phyloP scores from a whole-genome alignment of 2,113 vertebrate genomes.

The Pseudopipra pipra region DNA sequence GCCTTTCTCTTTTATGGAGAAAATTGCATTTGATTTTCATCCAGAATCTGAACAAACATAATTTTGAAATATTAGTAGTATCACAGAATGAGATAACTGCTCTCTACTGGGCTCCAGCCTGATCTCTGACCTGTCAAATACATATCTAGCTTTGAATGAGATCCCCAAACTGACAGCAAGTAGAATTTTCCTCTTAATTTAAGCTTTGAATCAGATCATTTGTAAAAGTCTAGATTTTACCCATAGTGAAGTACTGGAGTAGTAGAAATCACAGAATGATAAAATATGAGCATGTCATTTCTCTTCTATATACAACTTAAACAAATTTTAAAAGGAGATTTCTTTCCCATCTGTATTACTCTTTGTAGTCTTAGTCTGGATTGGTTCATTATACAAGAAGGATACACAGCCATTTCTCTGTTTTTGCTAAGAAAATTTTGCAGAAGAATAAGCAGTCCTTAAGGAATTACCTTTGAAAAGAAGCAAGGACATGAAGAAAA shows the following conservation, averaged over 20 bases:
- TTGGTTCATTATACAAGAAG: not conserved
- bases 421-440: not conserved
- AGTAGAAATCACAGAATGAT: not conserved
- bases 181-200: not conserved
- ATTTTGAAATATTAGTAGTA: not conserved
- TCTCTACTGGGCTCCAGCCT: not conserved
- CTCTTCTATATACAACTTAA: not conserved
- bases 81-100: not conserved
- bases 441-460: not conserved
- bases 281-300: fast-evolving
- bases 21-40: not conserved
- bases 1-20: not conserved
- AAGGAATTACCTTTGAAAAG: not conserved
- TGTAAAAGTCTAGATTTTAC: not conserved
- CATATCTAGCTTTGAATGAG: not conserved
- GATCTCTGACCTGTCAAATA: not conserved
- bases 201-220: not conserved
- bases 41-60: not conserved
- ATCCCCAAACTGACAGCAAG: not conserved
- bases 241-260: not conserved
- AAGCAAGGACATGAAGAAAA: not conserved
- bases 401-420: not conserved
- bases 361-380: not conserved
- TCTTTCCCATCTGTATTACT: not conserved
- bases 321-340: not conserved